Base-by-base conservation (phyloP, 2,888 invertebrate genomes). In the Cheilosia grossa region DNA sequence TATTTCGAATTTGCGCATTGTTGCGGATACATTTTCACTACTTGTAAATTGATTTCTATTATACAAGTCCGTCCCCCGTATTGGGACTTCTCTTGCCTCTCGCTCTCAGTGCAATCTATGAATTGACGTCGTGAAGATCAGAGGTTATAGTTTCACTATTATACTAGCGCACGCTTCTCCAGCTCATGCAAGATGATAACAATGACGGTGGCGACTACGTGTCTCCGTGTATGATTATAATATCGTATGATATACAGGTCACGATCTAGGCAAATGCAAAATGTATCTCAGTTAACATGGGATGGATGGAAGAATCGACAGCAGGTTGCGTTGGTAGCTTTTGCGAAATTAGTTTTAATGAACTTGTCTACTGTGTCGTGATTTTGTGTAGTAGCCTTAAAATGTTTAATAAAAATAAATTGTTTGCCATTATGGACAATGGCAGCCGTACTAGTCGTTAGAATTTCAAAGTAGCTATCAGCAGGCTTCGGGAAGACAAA, bases 51-150 rank as follows among this genome's bases (percentile, higher is more conserved):
- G 72, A 79, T 66, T 72, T 66, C 66, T 72, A 58, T 63, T 72
- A 63, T 13, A 37, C 13, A 37, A 37, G 21, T 51, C 49, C 47
- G 19, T 24, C 27, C 21, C 19, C 15, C 40, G 40, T 15, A 21
- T 30, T 30, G 13, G 10, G 19, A 17, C 44, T n/a, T 37, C 56
- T 15, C 51, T 51, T 47, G 47, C 9, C 17, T 10, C 47, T 13
- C 24, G 51, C 44, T 72, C 9, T 51, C 10, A 33, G 49, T 40
- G 49, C 37, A 67, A 73, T 80, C 49, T 67, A 58, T 21, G 30
- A 75, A 75, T 75, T 81, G 81, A 81, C 70, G 63, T 75, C 75
- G 75, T 63, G 63, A 58, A 81, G 75, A 75, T 81, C 75, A 75
- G 69, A 59, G 75, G 75, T 69, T 75, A 64, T 58, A 81, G 69